Evolutionary conservation across 2,113 vertebrate genomes (phyloP), one percentile per base, ranked within the genome.

Genomic region (Pantherophis guttatus): DNA sequence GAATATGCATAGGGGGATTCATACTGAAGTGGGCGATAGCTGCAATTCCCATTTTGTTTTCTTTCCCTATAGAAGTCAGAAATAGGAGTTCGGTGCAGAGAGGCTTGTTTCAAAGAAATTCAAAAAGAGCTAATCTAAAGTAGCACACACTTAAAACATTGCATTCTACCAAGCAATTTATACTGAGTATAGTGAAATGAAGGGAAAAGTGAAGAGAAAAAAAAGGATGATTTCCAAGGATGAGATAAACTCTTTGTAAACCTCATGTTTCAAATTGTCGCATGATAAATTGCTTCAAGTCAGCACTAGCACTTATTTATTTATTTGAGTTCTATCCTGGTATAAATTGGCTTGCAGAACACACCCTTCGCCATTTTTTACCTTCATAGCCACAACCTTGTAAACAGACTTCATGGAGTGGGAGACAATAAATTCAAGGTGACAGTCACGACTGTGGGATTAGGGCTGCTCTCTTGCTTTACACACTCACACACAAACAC

Each of bases 31-130:
- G 70, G 15, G 11, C 91, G 3, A 85, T 91, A 95, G 52, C 2
- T 90, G 11, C 8, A 86, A n/a, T 89, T 33, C 17, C 19, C 91
- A 81, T 93, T 89, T 94, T 94, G 26, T 90, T 92, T 85, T 93
- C 93, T 57, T 92, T 93, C 93, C n/a, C 11, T 44, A 92, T 44
- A 62, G 17, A 90, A 93, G 62, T 50, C 39, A 65, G 59, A 86
- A 93, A 2, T 1, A 57, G 13, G 44, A 3, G 44, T 21, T 13
- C 29, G 33, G 1, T 70, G 26, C 23, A 93, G 39, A 55, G 87
- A 33, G 7, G 50, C 88, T 94, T 90, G 3, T 21, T 58, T 50
- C 13, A 29, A 13, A 15, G 29, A 92, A 91, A 93, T 50, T 50
- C 33, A 21, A 57, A 44, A 44, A 29, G 26, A 91, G 15, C 48